Base-by-base conservation (phyloP, 37 sponge, comb jelly and placozoan genomes). In the Chondrosia reniformis region DNA sequence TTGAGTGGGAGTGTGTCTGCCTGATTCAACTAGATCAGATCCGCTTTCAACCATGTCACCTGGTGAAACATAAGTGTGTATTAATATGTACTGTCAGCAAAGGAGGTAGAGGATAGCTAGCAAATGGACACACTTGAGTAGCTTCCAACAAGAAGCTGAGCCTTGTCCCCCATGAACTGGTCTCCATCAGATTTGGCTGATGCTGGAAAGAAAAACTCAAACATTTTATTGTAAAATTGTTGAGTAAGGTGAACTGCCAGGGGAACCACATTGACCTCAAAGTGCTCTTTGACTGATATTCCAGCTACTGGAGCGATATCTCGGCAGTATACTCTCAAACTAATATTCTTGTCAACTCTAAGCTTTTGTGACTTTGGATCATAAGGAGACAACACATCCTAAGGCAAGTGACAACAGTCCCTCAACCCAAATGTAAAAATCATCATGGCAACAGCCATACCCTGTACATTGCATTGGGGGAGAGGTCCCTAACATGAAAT, bases 231-330 rank as follows among this genome's bases (percentile, higher is more conserved):
- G 59, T 87, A 96, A 83, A 96, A 91, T 7, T 80, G 83, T 6
- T 80, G 52, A 2, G 97, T 94, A 4, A 96, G 81, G 27, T 45
- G 65, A 3, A 95, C 95, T 10, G 88, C 81, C 75, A 96, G 86
- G 10, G 97, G 97, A 0, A 96, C 92, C 3, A 96, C 82, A 45
- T 96, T 96, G 54, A 96, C 78, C 66, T 96, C 97, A 25, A 96
- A 75, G 57, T 96, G 97, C 42, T 96, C 97, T 25, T 83, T 96
- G 45, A 96, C 94, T 49, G 89, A 64, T 32, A 96, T 96, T 5
- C 97, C 97, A 61, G 89, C 97, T 22, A 96, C 97, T 90, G 83
- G 36, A 38, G 89, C 86, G 67, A 83, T 79, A 77, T 92, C 93
- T 30, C 84, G 76, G 77, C 85, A 88, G 79, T 76, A 88, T 38